Percentiles rank a stretch among this genome's conserved stretches.
These are phyloP conservation scores for Oplegnathus fasciatus DNA, from an alignment of 2,113 vertebrate genomes.

Conservation along the genomic window DNA sequence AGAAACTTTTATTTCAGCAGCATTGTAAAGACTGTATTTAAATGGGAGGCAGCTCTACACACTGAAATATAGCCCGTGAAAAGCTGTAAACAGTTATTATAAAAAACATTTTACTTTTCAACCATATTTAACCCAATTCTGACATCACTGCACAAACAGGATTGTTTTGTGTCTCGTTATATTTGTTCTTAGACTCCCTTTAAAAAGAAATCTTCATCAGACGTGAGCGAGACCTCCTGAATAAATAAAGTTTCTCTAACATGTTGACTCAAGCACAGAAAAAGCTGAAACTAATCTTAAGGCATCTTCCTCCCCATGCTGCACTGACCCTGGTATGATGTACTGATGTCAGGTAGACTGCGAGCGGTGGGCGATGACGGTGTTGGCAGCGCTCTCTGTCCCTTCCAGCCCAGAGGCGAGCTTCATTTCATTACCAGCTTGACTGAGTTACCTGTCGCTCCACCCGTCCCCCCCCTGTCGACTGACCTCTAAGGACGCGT, in stretches of 20 bases:
- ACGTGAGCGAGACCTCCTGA: not conserved
- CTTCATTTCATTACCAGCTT: conserved; percentile 57
- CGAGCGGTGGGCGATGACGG: not conserved
- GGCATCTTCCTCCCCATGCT: not conserved
- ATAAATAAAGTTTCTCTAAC: not conserved
- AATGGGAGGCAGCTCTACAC: too few relatives aligned
- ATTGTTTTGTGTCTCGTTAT: too few relatives aligned
- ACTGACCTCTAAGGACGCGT: conserved; percentile 13
- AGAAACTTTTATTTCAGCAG: too few relatives aligned
- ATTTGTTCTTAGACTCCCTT: too few relatives aligned
- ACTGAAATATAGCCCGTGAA: too few relatives aligned
- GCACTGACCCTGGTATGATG: not conserved
- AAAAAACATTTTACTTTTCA: too few relatives aligned
- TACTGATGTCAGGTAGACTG: not conserved
- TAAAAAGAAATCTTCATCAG: too few relatives aligned
- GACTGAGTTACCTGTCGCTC: conserved; percentile 46
- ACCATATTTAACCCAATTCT: too few relatives aligned
- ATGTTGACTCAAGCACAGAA: not conserved
- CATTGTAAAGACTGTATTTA: too few relatives aligned
- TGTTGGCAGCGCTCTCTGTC: conserved; percentile 32
- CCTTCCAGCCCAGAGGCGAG: conserved; percentile 49
- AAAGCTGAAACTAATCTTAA: too few relatives aligned
- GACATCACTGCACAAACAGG: too few relatives aligned
- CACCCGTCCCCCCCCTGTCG: not conserved
- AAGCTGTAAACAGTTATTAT: too few relatives aligned